Percentiles rank a stretch among this genome's conserved stretches.
phyloP scores from a whole-genome alignment of 2,797 vertebrate species.

The Pyrocephalus nanus region DNA sequence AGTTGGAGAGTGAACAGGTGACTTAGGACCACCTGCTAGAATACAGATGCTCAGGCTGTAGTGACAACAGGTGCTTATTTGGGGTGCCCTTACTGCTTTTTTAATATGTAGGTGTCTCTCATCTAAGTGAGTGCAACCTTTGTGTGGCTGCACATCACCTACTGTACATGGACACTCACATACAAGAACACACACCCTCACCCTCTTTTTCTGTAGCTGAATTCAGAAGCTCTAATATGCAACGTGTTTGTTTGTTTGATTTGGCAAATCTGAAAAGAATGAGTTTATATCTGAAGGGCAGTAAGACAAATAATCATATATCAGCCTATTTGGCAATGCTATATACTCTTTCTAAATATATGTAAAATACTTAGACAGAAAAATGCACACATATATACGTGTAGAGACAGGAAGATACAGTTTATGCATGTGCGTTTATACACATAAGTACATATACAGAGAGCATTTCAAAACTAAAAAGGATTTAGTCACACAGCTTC shows the following conservation, averaged over 20 bases:
- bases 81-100: not conserved
- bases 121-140: not conserved
- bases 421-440: not conserved
- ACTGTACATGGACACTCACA: not conserved
- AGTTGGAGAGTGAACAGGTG: not conserved
- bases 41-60: accelerated
- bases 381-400: not conserved
- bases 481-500: not conserved
- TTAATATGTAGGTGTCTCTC: not conserved
- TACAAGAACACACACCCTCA: not conserved
- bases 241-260: not conserved
- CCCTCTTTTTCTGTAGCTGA: not conserved
- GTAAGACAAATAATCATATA: not conserved
- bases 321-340: not conserved
- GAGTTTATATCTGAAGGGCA: not conserved
- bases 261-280: not conserved
- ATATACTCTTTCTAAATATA: not conserved
- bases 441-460: not conserved
- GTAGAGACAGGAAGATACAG: not conserved
- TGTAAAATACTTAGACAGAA: not conserved
- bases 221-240: not conserved
- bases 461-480: not conserved
- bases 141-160: not conserved
- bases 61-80: not conserved
- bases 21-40: not conserved